Evolutionary conservation across 2,113 vertebrate species (phyloP), one percentile per base, ranked within the genome.

Genomic region (Oxyruncus cristatus): DNA sequence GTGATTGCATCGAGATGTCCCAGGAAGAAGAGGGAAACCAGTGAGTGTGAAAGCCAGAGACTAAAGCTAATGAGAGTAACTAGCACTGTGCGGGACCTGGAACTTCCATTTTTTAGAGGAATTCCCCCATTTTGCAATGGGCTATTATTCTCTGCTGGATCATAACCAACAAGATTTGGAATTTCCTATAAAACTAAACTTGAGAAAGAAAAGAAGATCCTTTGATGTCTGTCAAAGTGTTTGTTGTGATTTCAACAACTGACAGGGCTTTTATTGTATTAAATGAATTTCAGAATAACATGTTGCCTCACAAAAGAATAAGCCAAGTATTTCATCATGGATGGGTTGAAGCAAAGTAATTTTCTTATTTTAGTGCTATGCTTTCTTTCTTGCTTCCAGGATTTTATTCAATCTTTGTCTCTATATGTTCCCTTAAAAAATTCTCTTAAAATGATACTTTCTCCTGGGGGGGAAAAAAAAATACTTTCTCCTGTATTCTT

Each of bases 231-330:
- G 41, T 89, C 74, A 82, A 61, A 89, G 49, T 2, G 2, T 79
- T 83, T 93, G 55, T 70, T 93, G 71, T 41, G 7, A 76, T 86
- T 93, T 96, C 76, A 92, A 59, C 59, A 86, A 74, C 83, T 70
- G 50, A 28, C 50, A 70, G 72, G 39, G 18, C n/a, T 65, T 75
- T 67, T 76, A 76, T 79, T 52, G 12, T 8, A 44, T 88, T 80
- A 93, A 84, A 88, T 80, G 9, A 30, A 59, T 88, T 88, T 88
- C 59, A 77, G 50, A 85, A 70, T 23, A 76, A 72, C 0, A 0
- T 12, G 17, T 63, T 89, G 20, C 35, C n/a, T 90, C 41, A 24
- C n/a, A n/a, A 46, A 82, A 84, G 21, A 82, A 19, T 42, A 71
- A 92, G 63, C 30, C 61, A 71, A 96, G 39, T n/a, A 23, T 90